Conservation (phyloP, 2,113 vertebrate species). For the Columba janthina region DNA sequence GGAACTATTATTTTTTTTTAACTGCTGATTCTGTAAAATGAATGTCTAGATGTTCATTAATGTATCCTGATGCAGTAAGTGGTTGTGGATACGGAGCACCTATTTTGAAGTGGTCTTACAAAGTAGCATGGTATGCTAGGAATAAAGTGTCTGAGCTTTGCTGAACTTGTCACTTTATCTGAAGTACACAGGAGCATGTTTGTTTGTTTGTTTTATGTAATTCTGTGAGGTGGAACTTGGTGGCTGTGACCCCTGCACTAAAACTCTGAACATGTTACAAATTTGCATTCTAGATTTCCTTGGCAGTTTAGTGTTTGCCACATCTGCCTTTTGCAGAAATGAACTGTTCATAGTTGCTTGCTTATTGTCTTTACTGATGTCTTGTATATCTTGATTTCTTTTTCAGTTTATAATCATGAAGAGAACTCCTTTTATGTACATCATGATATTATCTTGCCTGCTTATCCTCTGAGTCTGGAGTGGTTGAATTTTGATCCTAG, state of each 20-base stretch:
- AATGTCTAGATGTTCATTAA: neutral
- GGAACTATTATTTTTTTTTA: neutral
- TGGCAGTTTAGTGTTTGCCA: neutral
- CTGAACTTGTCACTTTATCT: neutral
- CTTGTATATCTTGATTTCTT: neutral
- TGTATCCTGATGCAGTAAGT: neutral
- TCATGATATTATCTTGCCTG: conserved; percentile 92
- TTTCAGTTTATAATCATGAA: conserved; percentile 91
- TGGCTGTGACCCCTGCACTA: neutral
- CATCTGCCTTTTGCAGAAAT: neutral
- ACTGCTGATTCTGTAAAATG: neutral
- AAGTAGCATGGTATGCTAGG: neutral
- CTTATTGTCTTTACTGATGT: neutral
- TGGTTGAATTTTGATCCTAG: conserved; percentile 97
- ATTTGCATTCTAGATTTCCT: neutral
- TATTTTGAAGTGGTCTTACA: neutral
- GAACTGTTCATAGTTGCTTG: neutral
- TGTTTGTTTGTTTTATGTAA: neutral
- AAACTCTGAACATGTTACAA: neutral
- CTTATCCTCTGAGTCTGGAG: conserved; percentile 92
- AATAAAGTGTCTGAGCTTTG: neutral
- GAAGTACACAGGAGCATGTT: neutral
- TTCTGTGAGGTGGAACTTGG: neutral
- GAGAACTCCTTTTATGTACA: conserved; percentile 95
- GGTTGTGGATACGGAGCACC: neutral